Conservation (phyloP, 1,140 invertebrate species). For the Drosophila guanche region DNA sequence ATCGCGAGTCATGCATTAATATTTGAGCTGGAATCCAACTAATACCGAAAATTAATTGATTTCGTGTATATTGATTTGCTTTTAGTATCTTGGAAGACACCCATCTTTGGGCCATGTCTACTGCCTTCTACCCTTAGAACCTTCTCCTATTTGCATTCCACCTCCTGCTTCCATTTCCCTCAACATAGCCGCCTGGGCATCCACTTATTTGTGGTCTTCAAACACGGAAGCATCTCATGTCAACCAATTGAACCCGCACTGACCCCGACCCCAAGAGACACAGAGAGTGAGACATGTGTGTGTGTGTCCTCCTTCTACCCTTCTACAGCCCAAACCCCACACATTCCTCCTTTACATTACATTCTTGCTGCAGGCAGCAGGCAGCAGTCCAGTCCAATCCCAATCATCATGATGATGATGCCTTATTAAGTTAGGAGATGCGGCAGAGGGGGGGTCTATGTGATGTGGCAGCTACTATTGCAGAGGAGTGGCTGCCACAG, state of each 20-base stretch:
- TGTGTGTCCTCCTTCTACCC: background rate
- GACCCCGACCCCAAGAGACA: conserved; percentile 46
- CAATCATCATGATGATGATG: conserved; percentile 44
- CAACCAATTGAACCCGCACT: conserved; percentile 56
- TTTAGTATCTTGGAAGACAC: background rate
- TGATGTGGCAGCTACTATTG: background rate
- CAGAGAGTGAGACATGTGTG: conserved; percentile 26
- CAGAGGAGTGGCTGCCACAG: conserved; percentile 2
- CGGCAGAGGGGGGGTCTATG: background rate
- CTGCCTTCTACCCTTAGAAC: no score
- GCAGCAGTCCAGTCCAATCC: conserved; percentile 21
- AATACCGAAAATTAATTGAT: background rate
- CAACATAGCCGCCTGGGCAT: conserved; percentile 6
- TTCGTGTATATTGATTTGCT: conserved; percentile 4
- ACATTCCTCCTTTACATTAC: conserved; percentile 19
- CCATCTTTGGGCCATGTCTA: no score
- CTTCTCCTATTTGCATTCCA: background rate
- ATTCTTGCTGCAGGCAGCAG: conserved; percentile 40
- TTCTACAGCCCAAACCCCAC: conserved; percentile 1
- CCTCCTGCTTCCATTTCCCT: background rate
- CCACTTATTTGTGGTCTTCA: conserved; percentile 44
- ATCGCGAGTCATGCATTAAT: no score
- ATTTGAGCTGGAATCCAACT: no score
- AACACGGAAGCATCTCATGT: conserved; percentile 58
- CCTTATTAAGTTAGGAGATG: conserved; percentile 56